Conservation (phyloP, 2,888 invertebrate species). For the Steromphala cineraria region DNA sequence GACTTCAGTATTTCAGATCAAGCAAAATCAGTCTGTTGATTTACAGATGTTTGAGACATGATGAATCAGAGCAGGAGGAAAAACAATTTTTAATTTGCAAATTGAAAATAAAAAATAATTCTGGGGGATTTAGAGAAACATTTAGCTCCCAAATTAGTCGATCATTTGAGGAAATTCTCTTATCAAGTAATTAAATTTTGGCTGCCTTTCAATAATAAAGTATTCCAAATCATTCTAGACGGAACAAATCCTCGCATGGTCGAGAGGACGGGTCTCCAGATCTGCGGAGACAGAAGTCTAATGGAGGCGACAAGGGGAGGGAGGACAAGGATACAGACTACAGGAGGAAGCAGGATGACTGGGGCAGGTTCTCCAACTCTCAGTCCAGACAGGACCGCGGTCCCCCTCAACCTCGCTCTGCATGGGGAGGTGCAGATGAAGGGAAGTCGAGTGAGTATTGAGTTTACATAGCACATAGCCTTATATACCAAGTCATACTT, state of each 20-base stretch:
- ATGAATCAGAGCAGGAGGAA: too few relatives aligned
- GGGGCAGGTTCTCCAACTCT: background rate
- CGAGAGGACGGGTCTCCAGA: background rate
- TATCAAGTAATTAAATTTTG: background rate
- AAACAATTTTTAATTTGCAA: too few relatives aligned
- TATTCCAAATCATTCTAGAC: background rate
- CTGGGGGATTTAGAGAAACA: too few relatives aligned
- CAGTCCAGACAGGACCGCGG: background rate
- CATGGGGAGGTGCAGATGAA: background rate
- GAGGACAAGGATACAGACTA: conserved; percentile 37
- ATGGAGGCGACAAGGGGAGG: conserved; percentile 36
- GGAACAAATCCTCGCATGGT: background rate
- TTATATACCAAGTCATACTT: too few relatives aligned
- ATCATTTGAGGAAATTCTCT: too few relatives aligned
- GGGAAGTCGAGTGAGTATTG: background rate
- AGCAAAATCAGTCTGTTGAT: too few relatives aligned
- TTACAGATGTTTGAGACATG: too few relatives aligned
- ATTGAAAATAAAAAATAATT: too few relatives aligned
- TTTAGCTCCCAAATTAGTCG: too few relatives aligned
- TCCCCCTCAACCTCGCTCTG: background rate
- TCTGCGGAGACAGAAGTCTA: conserved; percentile 21
- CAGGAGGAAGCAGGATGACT: conserved; percentile 28
- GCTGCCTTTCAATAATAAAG: too few relatives aligned
- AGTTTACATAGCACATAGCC: background rate
- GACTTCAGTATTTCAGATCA: too few relatives aligned